Evolutionary conservation across 1,140 invertebrate genomes (phyloP).

Genomic region (Drosophila hydei): DNA sequence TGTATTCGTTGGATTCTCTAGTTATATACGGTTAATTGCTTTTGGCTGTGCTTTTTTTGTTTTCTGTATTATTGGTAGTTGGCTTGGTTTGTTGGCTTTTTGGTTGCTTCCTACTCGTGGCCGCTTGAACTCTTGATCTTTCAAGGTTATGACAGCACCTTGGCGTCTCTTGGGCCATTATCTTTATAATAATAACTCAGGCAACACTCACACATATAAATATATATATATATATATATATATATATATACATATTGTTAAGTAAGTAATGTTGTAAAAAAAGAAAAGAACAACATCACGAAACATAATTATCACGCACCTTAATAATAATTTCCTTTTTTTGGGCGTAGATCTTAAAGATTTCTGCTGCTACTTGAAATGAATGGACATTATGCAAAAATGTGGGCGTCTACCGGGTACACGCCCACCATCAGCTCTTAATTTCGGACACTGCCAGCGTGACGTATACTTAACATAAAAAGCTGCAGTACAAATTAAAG

Average conservation of each 20-base stretch:
- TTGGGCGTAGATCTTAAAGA: constrained; percentile 24
- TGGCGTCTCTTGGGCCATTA: constrained; percentile 50
- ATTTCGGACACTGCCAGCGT: constrained; percentile 24
- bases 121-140: constrained; percentile 66
- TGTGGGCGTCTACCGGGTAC: constrained; percentile 30
- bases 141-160: constrained; percentile 62
- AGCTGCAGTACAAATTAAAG: background rate
- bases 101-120: constrained; percentile 56
- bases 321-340: constrained; percentile 35
- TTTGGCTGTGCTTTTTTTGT: constrained; percentile 39
- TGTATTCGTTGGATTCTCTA: constrained; percentile 30
- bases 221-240: background rate
- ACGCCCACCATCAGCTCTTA: constrained; percentile 30
- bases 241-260: background rate
- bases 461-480: constrained; percentile 39
- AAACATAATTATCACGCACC: constrained; percentile 67
- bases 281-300: constrained; percentile 57
- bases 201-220: background rate
- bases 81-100: constrained; percentile 32
- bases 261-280: constrained; percentile 26
- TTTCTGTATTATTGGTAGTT: constrained; percentile 3
- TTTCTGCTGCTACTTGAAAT: constrained; percentile 37
- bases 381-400: constrained; percentile 57
- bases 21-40: constrained; percentile 70
- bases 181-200: constrained; percentile 70